A percentile compares a stretch with the other conserved stretches of the same genome.
Conservation (phyloP, 1,140 invertebrate genomes). For the Ooceraea biroi region DNA sequence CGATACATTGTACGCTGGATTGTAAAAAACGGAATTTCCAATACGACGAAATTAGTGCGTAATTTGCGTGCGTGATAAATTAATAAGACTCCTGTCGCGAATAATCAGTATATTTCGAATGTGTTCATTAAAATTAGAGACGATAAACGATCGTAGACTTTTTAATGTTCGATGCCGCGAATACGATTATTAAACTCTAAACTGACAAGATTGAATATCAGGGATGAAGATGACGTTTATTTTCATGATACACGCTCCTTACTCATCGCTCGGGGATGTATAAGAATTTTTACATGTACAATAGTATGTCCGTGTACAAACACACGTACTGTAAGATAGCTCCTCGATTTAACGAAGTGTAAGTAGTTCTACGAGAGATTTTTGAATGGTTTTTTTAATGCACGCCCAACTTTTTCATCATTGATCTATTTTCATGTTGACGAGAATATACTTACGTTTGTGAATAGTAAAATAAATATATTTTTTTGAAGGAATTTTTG, state of each 20-base stretch:
- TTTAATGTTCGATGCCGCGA: constrained; percentile 42
- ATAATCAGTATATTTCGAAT: constrained; percentile 50
- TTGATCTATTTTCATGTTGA: not conserved
- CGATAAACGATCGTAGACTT: constrained; percentile 33
- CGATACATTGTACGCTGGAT: not conserved
- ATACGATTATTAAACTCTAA: constrained; percentile 36
- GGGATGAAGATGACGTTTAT: constrained; percentile 45
- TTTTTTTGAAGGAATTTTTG: constrained; percentile 33
- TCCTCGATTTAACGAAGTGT: constrained; percentile 5
- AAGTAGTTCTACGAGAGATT: constrained; percentile 29
- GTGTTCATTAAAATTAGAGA: constrained; percentile 66
- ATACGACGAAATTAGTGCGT: not conserved
- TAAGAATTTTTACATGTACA: not conserved
- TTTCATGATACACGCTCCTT: constrained; percentile 41
- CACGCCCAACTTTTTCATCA: not conserved
- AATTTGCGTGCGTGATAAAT: not conserved
- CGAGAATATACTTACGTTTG: constrained; percentile 15
- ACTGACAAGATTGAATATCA: constrained; percentile 42
- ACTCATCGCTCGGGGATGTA: constrained; percentile 16
- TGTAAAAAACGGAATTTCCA: not conserved
- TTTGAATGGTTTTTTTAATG: constrained; percentile 40
- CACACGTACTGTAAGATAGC: constrained; percentile 28
- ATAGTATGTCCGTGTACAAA: not conserved
- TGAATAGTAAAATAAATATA: constrained; percentile 29
- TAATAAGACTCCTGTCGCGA: constrained; percentile 11